phyloP scores from a whole-genome alignment of 2,888 invertebrate genomes.

The Meteorus colon region DNA sequence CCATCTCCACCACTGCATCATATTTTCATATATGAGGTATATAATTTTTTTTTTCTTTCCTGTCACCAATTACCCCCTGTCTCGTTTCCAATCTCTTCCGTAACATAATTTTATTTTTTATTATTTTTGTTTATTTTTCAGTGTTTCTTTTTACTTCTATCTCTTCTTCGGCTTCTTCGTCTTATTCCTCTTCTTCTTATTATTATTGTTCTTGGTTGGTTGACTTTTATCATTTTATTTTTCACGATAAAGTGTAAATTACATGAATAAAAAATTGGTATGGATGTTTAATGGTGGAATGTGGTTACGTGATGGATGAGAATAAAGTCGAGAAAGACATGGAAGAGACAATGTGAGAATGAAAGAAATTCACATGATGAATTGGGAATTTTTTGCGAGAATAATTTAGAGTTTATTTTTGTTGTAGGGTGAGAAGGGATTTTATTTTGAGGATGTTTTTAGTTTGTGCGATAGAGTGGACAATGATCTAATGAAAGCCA shows the following conservation, averaged over 20 bases:
- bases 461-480: no score
- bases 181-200: neutral
- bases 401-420: no score
- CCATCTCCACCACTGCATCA: constrained; percentile 19
- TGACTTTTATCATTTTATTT: neutral
- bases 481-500: no score
- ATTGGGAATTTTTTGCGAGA: no score
- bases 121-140: neutral
- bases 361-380: no score
- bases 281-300: no score
- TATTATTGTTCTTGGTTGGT: neutral
- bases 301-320: no score
- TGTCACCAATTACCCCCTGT: constrained; percentile 24
- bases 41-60: constrained; percentile 11
- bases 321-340: no score
- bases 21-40: constrained; percentile 8
- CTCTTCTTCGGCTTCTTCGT: neutral
- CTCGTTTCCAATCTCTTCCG: neutral
- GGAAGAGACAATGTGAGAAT: no score
- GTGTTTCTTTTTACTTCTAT: neutral
- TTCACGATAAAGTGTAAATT: neutral
- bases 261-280: neutral
- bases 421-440: no score
- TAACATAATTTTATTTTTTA: neutral
- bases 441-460: no score